A percentile compares a stretch with the other conserved stretches of the same genome.
phyloP scores from a whole-genome alignment of 92 coral and sea anemone species.

The Porites cylindrica region DNA sequence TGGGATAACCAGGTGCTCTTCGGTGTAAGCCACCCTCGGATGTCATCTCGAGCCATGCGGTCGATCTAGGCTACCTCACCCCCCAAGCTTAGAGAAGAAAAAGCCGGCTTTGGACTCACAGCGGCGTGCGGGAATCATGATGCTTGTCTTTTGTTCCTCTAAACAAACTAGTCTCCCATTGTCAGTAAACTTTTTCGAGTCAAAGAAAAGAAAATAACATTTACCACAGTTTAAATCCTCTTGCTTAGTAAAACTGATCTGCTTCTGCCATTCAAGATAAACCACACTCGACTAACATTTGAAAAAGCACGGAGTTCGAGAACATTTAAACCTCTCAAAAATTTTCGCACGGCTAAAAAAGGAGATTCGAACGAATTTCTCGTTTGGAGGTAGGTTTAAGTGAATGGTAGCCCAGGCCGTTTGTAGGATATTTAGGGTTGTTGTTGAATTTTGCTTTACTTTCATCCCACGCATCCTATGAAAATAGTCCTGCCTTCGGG shows the following conservation, averaged over 20 bases:
- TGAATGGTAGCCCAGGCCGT: not conserved
- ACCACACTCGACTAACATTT: not conserved
- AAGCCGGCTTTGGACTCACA: slow-evolving; percentile 31
- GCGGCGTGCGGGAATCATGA: slow-evolving; percentile 43
- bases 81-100: slow-evolving; percentile 27
- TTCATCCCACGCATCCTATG: slow-evolving; percentile 44
- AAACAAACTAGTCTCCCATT: slow-evolving; percentile 35
- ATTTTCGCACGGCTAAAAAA: not conserved
- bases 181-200: slow-evolving; percentile 49
- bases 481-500: slow-evolving; percentile 44
- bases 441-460: slow-evolving; percentile 43
- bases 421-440: slow-evolving; percentile 9
- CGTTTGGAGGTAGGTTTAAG: too few relatives aligned
- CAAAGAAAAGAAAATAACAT: slow-evolving; percentile 41
- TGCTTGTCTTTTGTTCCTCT: slow-evolving; percentile 31
- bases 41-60: slow-evolving; percentile 47
- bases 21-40: slow-evolving; percentile 2
- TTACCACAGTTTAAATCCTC: slow-evolving; percentile 49
- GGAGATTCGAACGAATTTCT: not conserved
- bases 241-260: slow-evolving; percentile 38
- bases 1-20: slow-evolving; percentile 8
- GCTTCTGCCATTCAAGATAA: slow-evolving; percentile 4
- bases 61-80: slow-evolving; percentile 16
- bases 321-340: not conserved
- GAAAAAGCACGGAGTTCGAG: not conserved